phyloP scores from a whole-genome alignment of 2,888 invertebrate genomes.

The Pyrochroa serraticornis region DNA sequence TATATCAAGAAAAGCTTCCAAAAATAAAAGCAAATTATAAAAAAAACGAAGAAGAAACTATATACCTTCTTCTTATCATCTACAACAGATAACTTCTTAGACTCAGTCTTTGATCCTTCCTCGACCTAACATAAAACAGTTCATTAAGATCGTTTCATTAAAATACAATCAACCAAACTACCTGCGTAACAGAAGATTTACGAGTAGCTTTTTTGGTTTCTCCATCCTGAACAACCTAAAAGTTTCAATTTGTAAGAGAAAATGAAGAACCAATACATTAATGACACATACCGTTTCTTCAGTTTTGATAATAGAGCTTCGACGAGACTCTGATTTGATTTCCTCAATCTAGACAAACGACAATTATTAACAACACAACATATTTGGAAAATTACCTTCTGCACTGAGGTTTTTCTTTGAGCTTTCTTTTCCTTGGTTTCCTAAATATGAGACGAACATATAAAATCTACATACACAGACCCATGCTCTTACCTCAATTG shows the following conservation, averaged over 20 bases:
- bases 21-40: not conserved
- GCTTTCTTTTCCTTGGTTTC: slow-evolving; percentile 64
- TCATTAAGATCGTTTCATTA: not conserved
- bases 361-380: slow-evolving; percentile 25
- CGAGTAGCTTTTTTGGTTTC: slow-evolving; percentile 52
- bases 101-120: slow-evolving; percentile 59
- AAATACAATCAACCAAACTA: slow-evolving; percentile 25
- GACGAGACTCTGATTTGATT: slow-evolving; percentile 53
- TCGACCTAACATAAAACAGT: slow-evolving; percentile 44
- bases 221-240: slow-evolving; percentile 52
- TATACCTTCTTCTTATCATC: slow-evolving; percentile 56
- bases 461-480: slow-evolving; percentile 20
- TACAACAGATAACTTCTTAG: slow-evolving; percentile 58
- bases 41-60: slow-evolving; percentile 12
- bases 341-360: slow-evolving; percentile 50
- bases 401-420: slow-evolving; percentile 54
- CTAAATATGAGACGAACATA: slow-evolving; percentile 41
- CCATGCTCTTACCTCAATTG: slow-evolving; percentile 47
- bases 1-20: not conserved
- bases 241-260: slow-evolving; percentile 6
- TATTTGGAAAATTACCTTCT: slow-evolving; percentile 46
- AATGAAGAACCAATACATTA: not conserved
- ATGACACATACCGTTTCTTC: slow-evolving; percentile 50
- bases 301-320: slow-evolving; percentile 53
- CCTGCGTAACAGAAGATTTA: slow-evolving; percentile 54